A percentile compares a stretch with the other conserved stretches of the same genome.
Evolutionary conservation across 2,888 invertebrate genomes (phyloP).

Genomic region (Phyto melanocephala): DNA sequence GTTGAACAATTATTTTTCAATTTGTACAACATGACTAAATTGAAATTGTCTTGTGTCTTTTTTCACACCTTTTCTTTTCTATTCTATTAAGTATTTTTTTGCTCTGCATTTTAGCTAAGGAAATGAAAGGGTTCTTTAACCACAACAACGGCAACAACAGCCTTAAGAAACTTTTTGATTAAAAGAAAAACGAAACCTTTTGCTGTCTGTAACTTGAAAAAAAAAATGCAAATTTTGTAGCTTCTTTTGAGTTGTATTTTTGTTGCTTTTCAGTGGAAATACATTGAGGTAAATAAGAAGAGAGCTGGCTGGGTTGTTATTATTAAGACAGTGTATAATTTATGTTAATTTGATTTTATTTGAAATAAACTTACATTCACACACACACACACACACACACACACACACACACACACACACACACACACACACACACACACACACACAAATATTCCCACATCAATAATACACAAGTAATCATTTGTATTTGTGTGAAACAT

Average conservation of each 20-base stretch:
- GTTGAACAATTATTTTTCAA: constrained; percentile 59
- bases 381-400: not conserved
- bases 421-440: too few relatives aligned
- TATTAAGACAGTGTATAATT: constrained; percentile 46
- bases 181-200: constrained; percentile 13
- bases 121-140: constrained; percentile 30
- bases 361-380: not conserved
- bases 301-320: not conserved
- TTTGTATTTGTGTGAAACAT: not conserved
- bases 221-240: constrained; percentile 53
- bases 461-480: not conserved
- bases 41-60: constrained; percentile 29
- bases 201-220: constrained; percentile 7
- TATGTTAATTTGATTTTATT: constrained; percentile 57
- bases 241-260: not conserved
- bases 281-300: not conserved
- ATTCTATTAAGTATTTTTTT: too few relatives aligned
- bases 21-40: constrained; percentile 54
- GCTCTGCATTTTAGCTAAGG: not conserved
- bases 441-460: too few relatives aligned
- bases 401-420: not conserved
- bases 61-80: not conserved
- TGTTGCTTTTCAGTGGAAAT: not conserved
- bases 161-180: not conserved
- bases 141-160: not conserved